Evolutionary conservation across 1,140 invertebrate species (phyloP).

Genomic region (Sitophilus oryzae): DNA sequence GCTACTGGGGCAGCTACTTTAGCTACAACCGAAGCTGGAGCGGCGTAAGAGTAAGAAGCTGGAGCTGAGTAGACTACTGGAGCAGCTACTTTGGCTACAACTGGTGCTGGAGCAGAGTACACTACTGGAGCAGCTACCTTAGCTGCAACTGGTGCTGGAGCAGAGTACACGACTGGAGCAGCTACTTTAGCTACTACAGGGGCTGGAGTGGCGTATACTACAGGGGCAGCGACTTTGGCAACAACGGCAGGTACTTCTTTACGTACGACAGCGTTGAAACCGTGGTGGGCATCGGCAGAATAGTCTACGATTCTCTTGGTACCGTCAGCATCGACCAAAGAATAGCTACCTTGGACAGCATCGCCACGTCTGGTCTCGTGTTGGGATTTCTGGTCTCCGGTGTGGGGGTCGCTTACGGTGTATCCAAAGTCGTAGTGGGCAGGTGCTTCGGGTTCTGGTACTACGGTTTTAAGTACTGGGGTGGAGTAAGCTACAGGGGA

Average conservation of each 20-base stretch:
- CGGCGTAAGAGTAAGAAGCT: conserved; percentile 5
- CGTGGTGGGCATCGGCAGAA: conserved; percentile 53
- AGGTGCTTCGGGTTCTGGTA: conserved; percentile 48
- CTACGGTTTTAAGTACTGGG: conserved; percentile 11
- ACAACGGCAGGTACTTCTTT: conserved; percentile 32
- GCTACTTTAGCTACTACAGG: conserved; percentile 2
- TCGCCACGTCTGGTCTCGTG: conserved; percentile 54
- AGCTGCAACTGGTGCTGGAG: conserved; percentile 9
- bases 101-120: conserved; percentile 4
- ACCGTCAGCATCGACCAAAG: conserved; percentile 16
- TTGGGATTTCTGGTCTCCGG: conserved; percentile 52
- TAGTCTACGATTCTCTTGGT: conserved; percentile 54
- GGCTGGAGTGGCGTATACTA: conserved; percentile 35
- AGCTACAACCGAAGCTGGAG: conserved; percentile 9
- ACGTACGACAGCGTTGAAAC: conserved; percentile 48
- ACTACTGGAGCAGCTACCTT: conserved; percentile 14
- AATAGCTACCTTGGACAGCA: conserved; percentile 52
- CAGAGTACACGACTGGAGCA: conserved; percentile 3
- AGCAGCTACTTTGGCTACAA: background rate
- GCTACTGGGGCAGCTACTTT: background rate
- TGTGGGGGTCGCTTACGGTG: background rate
- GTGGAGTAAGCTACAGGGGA: conserved; percentile 13
- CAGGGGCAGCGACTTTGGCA: conserved; percentile 38
- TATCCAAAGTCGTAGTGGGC: conserved; percentile 15
- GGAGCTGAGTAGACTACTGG: conserved; percentile 3